These are phyloP conservation scores for Panthera leo DNA, from an alignment of 2,113 vertebrate species.

Conservation along the genomic window DNA sequence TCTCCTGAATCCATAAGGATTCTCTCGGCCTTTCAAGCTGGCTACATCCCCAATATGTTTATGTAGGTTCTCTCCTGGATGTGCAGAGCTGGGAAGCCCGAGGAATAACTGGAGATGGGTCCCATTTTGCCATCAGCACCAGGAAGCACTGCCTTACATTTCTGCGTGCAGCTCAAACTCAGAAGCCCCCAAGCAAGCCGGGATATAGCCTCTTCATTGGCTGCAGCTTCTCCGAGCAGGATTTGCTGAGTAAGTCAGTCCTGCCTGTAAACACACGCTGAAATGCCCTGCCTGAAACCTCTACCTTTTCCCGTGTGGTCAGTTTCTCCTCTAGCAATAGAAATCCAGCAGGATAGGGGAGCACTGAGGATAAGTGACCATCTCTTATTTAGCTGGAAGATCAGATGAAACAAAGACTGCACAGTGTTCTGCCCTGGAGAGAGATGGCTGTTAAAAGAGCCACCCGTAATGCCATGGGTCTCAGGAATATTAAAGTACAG, in stretches of 20 bases:
- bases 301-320: conserved; percentile 64
- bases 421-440: conserved; percentile 60
- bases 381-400: conserved; percentile 75
- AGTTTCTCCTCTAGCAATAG: conserved; percentile 61
- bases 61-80: conserved; percentile 74
- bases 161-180: conserved; percentile 84
- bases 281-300: conserved; percentile 69
- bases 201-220: conserved; percentile 84
- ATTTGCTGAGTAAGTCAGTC: conserved; percentile 87
- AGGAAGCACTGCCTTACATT: conserved; percentile 80
- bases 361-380: conserved; percentile 72
- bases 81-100: conserved; percentile 71
- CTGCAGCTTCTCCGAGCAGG: conserved; percentile 79
- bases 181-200: conserved; percentile 81
- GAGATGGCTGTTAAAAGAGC: conserved; percentile 59
- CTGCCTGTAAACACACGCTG: conserved; percentile 82
- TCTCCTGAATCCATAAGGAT: conserved; percentile 81
- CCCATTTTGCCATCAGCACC: conserved; percentile 83
- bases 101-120: conserved; percentile 75
- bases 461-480: conserved; percentile 56
- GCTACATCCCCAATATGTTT: conserved; percentile 84
- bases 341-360: conserved; percentile 66
- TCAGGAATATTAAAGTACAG: conserved; percentile 80
- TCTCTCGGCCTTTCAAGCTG: conserved; percentile 72
- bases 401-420: conserved; percentile 79